Evolutionary conservation across 64 coral and sea anemone species (phyloP), one percentile per base, ranked within the genome.

Genomic region (Montipora sp.): DNA sequence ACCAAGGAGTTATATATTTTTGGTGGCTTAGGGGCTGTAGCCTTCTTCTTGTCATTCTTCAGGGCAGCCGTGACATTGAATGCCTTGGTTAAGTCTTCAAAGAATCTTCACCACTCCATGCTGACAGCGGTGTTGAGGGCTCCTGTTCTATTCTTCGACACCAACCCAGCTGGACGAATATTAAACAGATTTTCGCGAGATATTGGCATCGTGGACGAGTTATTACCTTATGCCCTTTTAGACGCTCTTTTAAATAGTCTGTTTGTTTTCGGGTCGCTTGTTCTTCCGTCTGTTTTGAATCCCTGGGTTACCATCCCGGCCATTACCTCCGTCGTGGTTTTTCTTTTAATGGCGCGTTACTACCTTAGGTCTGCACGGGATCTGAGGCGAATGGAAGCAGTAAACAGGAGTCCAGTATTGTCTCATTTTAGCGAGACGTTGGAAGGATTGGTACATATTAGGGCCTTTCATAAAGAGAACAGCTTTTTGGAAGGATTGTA

Each of bases 361-460:
- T 95, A 90, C 67, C 51, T 95, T 10, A 95, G 77, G 57, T 90
- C 93, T 36, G 90, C 88, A 36, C 79, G 93, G 10, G 93, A 95
- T 46, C 47, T 95, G 6, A 90, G 83, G 77, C 27, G 27, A 36
- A 36, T 36, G 27, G 27, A 36, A 36, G 27, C 1, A 36, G 27
- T 36, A 36, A 36, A 2, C 27, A 36, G 27, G 27, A 36, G 27
- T 36, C 27, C 27, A 36, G 27, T 36, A 2, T 36, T 36, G 27
- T 36, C 27, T 36, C 27, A 36, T 36, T 36, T 36, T 36, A 36
- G 27, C 27, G 27, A 36, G 27, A 36, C 27, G 1, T 36, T 36
- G 27, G 27, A 36, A 36, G 27, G 27, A 36, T 36, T 36, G 27
- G 27, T 36, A 36, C 27, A 36, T 36, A 36, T 36, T 36, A 36